Evolutionary conservation across 1,140 invertebrate species (phyloP).

Genomic region (Cylas formicarius): DNA sequence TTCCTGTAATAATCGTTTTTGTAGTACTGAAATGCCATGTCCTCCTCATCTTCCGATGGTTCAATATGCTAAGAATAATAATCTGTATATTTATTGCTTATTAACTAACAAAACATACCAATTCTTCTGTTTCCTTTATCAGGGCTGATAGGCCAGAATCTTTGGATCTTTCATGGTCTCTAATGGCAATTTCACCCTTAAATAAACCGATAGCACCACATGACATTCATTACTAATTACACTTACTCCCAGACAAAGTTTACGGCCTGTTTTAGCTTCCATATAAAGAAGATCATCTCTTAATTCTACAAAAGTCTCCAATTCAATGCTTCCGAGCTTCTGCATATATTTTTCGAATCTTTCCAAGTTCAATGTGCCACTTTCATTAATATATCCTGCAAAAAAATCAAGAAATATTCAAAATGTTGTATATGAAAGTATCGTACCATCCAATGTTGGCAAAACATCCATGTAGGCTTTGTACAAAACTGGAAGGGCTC

Average conservation of each 20-base stretch:
- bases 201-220: too few relatives aligned
- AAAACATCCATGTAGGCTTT: constrained; percentile 81
- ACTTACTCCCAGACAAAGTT: too few relatives aligned
- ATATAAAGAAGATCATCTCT: constrained; percentile 83
- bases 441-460: constrained; percentile 74
- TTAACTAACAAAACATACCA: constrained; percentile 42
- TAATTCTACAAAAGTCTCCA: constrained; percentile 76
- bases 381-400: constrained; percentile 87
- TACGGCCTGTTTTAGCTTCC: constrained; percentile 62
- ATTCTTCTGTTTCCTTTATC: constrained; percentile 52
- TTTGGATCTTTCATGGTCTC: too few relatives aligned
- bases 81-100: constrained; percentile 2
- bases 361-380: constrained; percentile 72
- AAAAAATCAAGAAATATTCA: constrained; percentile 21
- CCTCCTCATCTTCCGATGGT: constrained; percentile 44
- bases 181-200: too few relatives aligned
- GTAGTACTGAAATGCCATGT: constrained; percentile 63
- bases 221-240: too few relatives aligned
- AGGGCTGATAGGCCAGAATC: constrained; percentile 50
- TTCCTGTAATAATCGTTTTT: constrained; percentile 89
- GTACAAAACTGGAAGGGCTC: constrained; percentile 81
- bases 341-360: constrained; percentile 84
- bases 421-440: constrained; percentile 6
- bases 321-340: constrained; percentile 69
- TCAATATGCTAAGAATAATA: constrained; percentile 10